Base-by-base conservation (phyloP, 2,888 invertebrate species). In the Deladenus siricidicola region DNA sequence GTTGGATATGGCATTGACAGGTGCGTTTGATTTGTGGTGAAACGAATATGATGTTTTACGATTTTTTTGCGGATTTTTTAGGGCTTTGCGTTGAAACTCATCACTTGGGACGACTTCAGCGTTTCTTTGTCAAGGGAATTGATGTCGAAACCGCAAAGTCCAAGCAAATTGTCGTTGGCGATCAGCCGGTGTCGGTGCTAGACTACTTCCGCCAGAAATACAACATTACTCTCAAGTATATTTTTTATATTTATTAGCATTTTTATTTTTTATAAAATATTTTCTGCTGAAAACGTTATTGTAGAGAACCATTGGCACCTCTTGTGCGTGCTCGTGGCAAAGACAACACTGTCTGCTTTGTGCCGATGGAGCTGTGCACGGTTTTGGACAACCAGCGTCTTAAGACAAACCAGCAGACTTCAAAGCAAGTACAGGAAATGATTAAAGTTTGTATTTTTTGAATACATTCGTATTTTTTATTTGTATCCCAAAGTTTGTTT, bases 361-460 rank as follows among this genome's bases (percentile, higher is more conserved):
- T 55, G 19, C 60, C 60, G n/a, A 59, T 60, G 30, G 60, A 50
- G 43, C 43, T 49, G 29, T 60, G 50, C 48, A 42, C 21, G 24
- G 59, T 60, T 8, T 30, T 43, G 21, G 60, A 60, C 29, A 60
- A 60, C 50, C 60, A 60, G 52, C 60, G 60, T 17, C 58, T 60
- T 19, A 60, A 29, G 2, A 28, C 49, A n/a, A 24, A 49, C 19
- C 60, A 60, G 30, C 53, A 57, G 28, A 60, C 60, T 26, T 8
- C 59, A 1, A 28, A 17, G 24, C 56, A 55, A 54, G 29, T 52
- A 23, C 50, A 48, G 44, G 42, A 44, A 28, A 44, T 54, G 24
- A 60, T 60, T n/a, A 60, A 26, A 42, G 60, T 60, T 1, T 6
- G 30, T 19, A 14, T 21, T 57, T 14, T 60, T 42, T 39, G 47